Evolutionary conservation across 2,797 vertebrate genomes (phyloP).

Genomic region (Anniella stebbinsi): DNA sequence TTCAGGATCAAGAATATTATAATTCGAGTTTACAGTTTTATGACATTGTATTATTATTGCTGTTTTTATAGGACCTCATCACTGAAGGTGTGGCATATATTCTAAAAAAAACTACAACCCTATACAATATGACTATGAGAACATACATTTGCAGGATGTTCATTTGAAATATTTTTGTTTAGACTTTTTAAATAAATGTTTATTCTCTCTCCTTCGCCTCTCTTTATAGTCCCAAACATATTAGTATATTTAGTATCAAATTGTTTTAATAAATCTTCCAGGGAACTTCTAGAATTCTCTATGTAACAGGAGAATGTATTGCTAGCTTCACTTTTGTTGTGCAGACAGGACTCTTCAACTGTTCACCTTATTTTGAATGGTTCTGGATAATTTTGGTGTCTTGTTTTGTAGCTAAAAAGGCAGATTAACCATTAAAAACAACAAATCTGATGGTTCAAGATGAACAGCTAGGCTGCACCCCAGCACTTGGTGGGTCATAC

Average conservation of each 20-base stretch:
- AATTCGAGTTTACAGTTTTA: background rate
- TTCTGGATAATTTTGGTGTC: background rate
- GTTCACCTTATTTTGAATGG: background rate
- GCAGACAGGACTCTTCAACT: background rate
- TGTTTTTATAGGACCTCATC: background rate
- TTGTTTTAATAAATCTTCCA: background rate
- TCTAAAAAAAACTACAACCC: background rate
- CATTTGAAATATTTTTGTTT: background rate
- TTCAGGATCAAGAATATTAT: background rate
- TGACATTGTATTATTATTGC: background rate
- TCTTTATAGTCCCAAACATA: background rate
- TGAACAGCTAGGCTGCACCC: background rate
- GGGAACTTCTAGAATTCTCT: background rate
- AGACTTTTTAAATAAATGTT: background rate
- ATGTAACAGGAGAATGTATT: background rate
- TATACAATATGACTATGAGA: background rate
- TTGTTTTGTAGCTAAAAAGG: background rate
- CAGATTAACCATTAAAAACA: background rate
- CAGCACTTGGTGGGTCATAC: background rate
- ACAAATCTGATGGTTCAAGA: background rate
- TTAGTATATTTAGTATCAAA: background rate
- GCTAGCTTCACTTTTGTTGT: background rate
- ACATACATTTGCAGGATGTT: background rate
- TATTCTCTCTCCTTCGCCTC: background rate
- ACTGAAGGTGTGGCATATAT: background rate